These are phyloP conservation scores for Periophthalmus modestus DNA, from an alignment of 2,113 vertebrate genomes.

Conservation along the genomic window DNA sequence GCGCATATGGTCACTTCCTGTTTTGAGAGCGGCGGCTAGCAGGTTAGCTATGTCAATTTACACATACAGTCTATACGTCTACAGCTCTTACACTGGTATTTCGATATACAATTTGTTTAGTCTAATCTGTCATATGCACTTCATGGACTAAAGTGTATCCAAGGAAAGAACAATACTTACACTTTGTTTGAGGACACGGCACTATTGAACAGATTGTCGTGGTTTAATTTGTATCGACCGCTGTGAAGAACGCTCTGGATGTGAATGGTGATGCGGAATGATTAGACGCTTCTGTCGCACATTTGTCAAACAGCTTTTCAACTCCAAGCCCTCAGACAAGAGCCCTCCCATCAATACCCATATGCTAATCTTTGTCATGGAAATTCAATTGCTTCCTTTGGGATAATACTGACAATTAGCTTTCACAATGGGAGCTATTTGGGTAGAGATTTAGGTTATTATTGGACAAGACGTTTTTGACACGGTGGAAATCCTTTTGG, in stretches of 20 bases:
- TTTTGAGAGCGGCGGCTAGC: no score
- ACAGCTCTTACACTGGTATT: no score
- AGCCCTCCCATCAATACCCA: neutral
- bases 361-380: conserved; percentile 3
- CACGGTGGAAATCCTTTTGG: neutral
- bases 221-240: conserved; percentile 9
- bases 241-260: conserved; percentile 37
- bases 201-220: neutral
- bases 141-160: no score
- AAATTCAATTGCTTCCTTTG: neutral
- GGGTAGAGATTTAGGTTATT: neutral
- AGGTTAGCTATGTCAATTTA: no score
- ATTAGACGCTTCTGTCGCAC: conserved; percentile 19
- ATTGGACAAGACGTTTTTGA: conserved; percentile 3
- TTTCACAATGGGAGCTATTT: neutral
- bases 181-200: neutral
- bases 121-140: no score
- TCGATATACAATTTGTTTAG: no score
- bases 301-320: neutral
- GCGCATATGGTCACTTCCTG: no score
- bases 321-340: neutral
- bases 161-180: no score
- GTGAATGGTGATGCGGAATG: conserved; percentile 36
- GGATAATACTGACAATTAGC: conserved; percentile 5
- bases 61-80: no score